Evolutionary conservation across 1,140 invertebrate genomes (phyloP).

Genomic region (Temnothorax nylanderi): DNA sequence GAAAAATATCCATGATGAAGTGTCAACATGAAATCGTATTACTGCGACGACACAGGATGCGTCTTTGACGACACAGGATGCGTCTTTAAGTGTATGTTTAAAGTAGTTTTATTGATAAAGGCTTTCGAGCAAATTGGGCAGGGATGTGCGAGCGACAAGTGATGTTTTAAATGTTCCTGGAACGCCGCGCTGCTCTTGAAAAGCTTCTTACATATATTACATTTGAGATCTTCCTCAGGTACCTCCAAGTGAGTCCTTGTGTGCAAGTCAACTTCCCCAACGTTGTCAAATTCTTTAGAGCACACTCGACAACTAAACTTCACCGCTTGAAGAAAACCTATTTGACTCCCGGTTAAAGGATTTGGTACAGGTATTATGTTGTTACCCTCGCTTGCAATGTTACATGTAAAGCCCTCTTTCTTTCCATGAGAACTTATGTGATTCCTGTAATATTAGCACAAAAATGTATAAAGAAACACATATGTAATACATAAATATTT

Average conservation of each 20-base stretch:
- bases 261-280: slow-evolving; percentile 77
- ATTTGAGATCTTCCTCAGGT: slow-evolving; percentile 66
- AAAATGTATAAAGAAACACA: not conserved
- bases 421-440: slow-evolving; percentile 71
- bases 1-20: not conserved
- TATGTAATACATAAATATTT: not conserved
- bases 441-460: slow-evolving; percentile 64
- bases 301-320: slow-evolving; percentile 79
- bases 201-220: slow-evolving; percentile 76
- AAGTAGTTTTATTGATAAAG: slow-evolving; percentile 77
- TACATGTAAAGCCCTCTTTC: slow-evolving; percentile 63
- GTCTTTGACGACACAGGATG: slow-evolving; percentile 52
- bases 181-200: slow-evolving; percentile 64
- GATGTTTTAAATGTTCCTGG: slow-evolving; percentile 74
- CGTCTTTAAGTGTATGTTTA: slow-evolving; percentile 77
- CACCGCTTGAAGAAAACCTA: slow-evolving; percentile 73
- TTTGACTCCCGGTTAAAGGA: slow-evolving; percentile 68
- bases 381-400: slow-evolving; percentile 51
- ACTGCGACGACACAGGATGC: slow-evolving; percentile 3
- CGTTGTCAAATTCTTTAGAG: slow-evolving; percentile 74
- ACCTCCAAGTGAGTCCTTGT: slow-evolving; percentile 74
- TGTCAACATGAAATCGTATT: not conserved
- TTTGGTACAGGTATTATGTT: slow-evolving; percentile 66
- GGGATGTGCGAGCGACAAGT: slow-evolving; percentile 70
- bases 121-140: slow-evolving; percentile 78